These are phyloP conservation scores for Microchrysa polita DNA, from an alignment of 2,888 invertebrate genomes.

Conservation along the genomic window DNA sequence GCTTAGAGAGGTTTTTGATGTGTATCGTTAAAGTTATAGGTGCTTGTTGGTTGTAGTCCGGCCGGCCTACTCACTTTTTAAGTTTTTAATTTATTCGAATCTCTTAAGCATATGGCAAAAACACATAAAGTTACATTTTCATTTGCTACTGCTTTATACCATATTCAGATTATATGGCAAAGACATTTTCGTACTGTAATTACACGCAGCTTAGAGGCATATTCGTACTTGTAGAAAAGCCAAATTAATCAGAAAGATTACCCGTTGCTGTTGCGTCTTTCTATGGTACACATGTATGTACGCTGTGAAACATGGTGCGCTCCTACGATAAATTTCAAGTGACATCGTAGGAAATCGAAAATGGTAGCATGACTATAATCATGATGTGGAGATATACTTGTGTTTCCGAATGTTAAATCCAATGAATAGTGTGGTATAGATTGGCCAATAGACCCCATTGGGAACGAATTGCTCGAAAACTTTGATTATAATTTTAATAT, in stretches of 20 bases:
- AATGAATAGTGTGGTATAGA: too few species aligned
- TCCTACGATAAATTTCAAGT: slow-evolving; percentile 15
- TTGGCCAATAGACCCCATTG: too few species aligned
- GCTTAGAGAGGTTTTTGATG: neutral
- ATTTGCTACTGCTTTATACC: slow-evolving; percentile 2
- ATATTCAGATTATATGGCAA: neutral
- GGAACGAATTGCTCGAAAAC: neutral
- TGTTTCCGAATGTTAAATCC: neutral
- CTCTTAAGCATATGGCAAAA: too few species aligned
- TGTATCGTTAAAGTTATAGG: too few species aligned
- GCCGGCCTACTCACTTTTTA: neutral
- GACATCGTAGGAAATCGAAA: neutral
- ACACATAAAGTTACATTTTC: too few species aligned
- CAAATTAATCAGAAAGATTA: slow-evolving; percentile 1
- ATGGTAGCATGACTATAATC: slow-evolving; percentile 1
- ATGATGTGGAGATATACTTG: neutral
- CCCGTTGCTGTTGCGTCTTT: too few species aligned
- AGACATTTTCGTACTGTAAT: neutral
- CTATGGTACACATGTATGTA: too few species aligned
- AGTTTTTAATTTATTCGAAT: too few species aligned
- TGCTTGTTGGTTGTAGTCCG: too few species aligned
- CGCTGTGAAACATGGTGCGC: neutral
- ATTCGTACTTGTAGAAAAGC: neutral
- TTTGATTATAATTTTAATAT: too few species aligned
- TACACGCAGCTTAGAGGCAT: neutral